Conservation (phyloP, 53 echinoderm and acorn worm species). For the Zoroaster sp. region DNA sequence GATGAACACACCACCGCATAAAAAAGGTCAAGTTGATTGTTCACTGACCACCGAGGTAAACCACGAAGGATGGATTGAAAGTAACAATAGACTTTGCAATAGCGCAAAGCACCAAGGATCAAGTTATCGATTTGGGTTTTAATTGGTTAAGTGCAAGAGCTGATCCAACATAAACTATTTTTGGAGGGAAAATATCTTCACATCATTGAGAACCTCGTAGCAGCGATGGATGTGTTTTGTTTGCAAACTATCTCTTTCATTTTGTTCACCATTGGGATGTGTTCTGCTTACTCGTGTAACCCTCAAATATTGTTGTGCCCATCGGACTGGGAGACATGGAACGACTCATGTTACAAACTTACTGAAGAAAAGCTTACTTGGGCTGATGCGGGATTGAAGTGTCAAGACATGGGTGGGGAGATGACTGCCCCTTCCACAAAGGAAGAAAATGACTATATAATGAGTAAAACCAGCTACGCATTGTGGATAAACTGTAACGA, state of each 20-base stretch:
- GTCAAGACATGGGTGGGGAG: not conserved
- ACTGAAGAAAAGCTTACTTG: not conserved
- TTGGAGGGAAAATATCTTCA: too few species aligned
- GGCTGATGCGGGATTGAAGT: not conserved
- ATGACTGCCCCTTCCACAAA: not conserved
- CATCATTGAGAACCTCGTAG: too few species aligned
- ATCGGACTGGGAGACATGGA: not conserved
- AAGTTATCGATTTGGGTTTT: too few species aligned
- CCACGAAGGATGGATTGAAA: too few species aligned
- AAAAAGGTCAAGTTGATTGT: too few species aligned
- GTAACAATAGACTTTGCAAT: too few species aligned
- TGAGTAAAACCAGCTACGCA: not conserved
- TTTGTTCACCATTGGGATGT: not conserved
- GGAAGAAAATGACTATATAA: not conserved
- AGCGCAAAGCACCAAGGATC: too few species aligned
- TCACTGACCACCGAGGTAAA: too few species aligned
- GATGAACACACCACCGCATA: too few species aligned
- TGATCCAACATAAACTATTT: too few species aligned
- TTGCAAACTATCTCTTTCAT: not conserved
- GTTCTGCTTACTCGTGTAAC: not conserved
- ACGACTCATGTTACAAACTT: not conserved
- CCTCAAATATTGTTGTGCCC: not conserved
- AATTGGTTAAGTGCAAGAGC: too few species aligned
- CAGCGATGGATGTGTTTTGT: not conserved
- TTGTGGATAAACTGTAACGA: not conserved